phyloP scores from a whole-genome alignment of 1,140 invertebrate genomes.

The Drosophila rufa region DNA sequence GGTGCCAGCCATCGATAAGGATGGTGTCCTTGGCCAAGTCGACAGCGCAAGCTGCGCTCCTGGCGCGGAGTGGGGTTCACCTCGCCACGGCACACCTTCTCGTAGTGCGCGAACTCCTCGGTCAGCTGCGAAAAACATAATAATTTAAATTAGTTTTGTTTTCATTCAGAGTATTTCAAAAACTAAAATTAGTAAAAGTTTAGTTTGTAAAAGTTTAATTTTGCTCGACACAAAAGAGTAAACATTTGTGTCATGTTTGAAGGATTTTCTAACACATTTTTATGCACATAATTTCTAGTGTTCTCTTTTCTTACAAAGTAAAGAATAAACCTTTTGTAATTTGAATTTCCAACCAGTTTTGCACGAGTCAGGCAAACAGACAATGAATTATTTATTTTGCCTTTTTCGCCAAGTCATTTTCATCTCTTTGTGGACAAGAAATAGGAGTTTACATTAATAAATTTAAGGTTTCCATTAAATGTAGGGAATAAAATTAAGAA shows the following conservation, averaged over 20 bases:
- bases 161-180: background rate
- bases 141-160: slow-evolving; percentile 2
- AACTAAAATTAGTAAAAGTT: background rate
- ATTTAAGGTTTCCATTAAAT: background rate
- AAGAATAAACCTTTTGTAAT: background rate
- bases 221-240: background rate
- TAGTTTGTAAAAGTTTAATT: background rate
- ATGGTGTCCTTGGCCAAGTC: slow-evolving; percentile 89
- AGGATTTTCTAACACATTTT: background rate
- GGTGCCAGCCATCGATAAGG: slow-evolving; percentile 93
- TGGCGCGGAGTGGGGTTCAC: slow-evolving; percentile 74
- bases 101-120: slow-evolving; percentile 87
- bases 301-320: slow-evolving; percentile 2
- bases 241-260: background rate
- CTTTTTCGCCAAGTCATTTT: slow-evolving; percentile 9
- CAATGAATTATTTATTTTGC: slow-evolving; percentile 6
- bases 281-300: background rate
- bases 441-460: background rate
- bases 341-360: slow-evolving; percentile 12
- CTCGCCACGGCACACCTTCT: slow-evolving; percentile 95
- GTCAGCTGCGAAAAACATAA: slow-evolving; percentile 43
- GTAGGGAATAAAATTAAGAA: background rate
- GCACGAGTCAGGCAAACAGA: background rate
- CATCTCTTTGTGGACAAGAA: background rate
- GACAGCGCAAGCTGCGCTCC: slow-evolving; percentile 87